A percentile compares a stretch with the other conserved stretches of the same genome.
Evolutionary conservation across 2,888 invertebrate genomes (phyloP).

Genomic region (Andrena hattorfiana): DNA sequence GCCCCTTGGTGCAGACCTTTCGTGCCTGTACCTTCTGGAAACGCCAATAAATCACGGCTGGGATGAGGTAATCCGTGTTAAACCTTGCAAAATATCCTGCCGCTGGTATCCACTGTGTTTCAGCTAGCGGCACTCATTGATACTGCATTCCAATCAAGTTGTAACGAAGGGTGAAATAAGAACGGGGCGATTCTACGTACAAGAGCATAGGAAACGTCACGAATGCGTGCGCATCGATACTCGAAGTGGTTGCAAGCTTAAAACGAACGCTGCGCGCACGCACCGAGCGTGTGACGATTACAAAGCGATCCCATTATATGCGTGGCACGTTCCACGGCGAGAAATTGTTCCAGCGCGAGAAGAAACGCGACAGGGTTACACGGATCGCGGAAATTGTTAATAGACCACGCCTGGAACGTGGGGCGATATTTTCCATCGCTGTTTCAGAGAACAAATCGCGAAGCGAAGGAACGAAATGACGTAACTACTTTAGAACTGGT

Average conservation of each 20-base stretch:
- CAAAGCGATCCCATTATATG: slow-evolving; percentile 51
- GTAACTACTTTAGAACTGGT: slow-evolving; percentile 4
- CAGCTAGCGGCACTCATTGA: not conserved
- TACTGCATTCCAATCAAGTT: not conserved
- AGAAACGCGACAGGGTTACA: slow-evolving; percentile 48
- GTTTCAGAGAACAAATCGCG: slow-evolving; percentile 2
- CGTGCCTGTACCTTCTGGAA: not conserved
- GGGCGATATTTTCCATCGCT: slow-evolving; percentile 45
- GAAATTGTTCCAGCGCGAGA: slow-evolving; percentile 52
- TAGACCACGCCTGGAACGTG: slow-evolving; percentile 44
- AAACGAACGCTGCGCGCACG: slow-evolving; percentile 18
- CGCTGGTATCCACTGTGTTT: not conserved
- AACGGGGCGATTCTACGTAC: not conserved
- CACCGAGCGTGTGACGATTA: slow-evolving; percentile 54
- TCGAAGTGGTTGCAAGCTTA: slow-evolving; percentile 2
- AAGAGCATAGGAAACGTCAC: not conserved
- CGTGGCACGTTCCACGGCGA: slow-evolving; percentile 46
- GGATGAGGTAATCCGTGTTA: not conserved
- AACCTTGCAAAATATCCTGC: not conserved
- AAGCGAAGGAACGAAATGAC: not conserved
- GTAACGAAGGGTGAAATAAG: not conserved
- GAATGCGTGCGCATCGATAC: slow-evolving; percentile 25
- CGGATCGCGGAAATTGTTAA: slow-evolving; percentile 58
- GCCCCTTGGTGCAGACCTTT: slow-evolving; percentile 7
- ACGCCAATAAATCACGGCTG: not conserved